These are phyloP conservation scores for Ornithoptera priamus DNA, from an alignment of 2,888 invertebrate species.

Conservation along the genomic window DNA sequence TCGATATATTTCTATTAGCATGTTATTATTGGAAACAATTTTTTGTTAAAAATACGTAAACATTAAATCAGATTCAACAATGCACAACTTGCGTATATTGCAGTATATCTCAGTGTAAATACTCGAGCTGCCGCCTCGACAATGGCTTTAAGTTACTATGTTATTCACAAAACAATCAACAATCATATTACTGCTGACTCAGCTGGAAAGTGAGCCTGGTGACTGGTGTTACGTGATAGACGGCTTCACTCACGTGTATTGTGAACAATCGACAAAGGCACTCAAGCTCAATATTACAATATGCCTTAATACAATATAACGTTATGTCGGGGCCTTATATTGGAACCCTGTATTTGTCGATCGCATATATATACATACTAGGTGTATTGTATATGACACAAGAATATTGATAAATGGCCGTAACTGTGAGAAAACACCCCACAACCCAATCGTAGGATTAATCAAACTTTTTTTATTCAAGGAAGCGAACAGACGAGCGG, in stretches of 20 bases:
- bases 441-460: no score
- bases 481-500: no score
- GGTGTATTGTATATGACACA: conserved; percentile 12
- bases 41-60: neutral
- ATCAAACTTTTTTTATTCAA: no score
- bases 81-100: neutral
- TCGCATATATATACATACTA: conserved; percentile 21
- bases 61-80: neutral
- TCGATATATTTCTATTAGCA: no score
- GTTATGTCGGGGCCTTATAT: conserved; percentile 8
- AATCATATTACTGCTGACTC: conserved; percentile 27
- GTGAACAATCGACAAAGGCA: conserved; percentile 20
- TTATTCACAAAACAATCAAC: conserved; percentile 23
- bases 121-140: neutral
- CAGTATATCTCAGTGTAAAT: neutral
- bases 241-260: conserved; percentile 20
- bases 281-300: conserved; percentile 21
- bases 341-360: conserved; percentile 16
- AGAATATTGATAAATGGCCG: neutral
- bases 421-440: no score
- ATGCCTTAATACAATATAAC: conserved; percentile 25
- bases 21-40: neutral
- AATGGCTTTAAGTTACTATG: conserved; percentile 22
- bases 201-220: conserved; percentile 21
- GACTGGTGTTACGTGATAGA: conserved; percentile 27